phyloP scores from a whole-genome alignment of 2,797 vertebrate species.

The Pteropus rufus region DNA sequence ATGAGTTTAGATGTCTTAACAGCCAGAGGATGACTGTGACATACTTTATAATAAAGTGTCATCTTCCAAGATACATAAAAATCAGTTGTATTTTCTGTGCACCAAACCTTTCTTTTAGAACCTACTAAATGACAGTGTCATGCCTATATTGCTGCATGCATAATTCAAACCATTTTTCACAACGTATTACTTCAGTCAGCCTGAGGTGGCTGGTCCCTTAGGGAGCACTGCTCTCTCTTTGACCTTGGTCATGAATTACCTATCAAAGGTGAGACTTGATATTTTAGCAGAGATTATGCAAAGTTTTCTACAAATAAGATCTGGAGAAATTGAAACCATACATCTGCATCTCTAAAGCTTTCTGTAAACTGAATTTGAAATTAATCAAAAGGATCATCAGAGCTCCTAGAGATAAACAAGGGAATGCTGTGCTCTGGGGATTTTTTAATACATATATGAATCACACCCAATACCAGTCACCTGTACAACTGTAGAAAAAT shows the following conservation, averaged over 20 bases:
- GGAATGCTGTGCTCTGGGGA: background rate
- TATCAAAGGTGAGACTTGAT: slow-evolving; percentile 45
- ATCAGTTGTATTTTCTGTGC: slow-evolving; percentile 71
- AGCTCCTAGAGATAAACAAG: slow-evolving; percentile 43
- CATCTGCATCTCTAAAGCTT: slow-evolving; percentile 54
- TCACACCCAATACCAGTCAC: background rate
- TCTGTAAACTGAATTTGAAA: slow-evolving; percentile 59
- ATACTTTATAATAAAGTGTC: slow-evolving; percentile 70
- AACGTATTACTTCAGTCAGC: background rate
- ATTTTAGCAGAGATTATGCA: slow-evolving; percentile 53
- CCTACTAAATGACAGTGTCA: slow-evolving; percentile 63
- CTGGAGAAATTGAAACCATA: slow-evolving; percentile 46
- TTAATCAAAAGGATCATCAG: slow-evolving; percentile 61
- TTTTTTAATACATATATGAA: slow-evolving; percentile 43
- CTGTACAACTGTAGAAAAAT: background rate
- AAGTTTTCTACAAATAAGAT: slow-evolving; percentile 53
- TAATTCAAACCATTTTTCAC: slow-evolving; percentile 61
- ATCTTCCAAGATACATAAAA: slow-evolving; percentile 69
- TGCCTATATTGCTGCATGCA: slow-evolving; percentile 46
- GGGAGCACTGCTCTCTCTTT: slow-evolving; percentile 25
- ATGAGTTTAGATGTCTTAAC: slow-evolving; percentile 70
- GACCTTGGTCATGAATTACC: slow-evolving; percentile 61
- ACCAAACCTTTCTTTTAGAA: slow-evolving; percentile 59
- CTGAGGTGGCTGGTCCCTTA: background rate
- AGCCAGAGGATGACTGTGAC: slow-evolving; percentile 53